Conservation (phyloP, 2,797 vertebrate genomes). For the Poeciliopsis infans region DNA sequence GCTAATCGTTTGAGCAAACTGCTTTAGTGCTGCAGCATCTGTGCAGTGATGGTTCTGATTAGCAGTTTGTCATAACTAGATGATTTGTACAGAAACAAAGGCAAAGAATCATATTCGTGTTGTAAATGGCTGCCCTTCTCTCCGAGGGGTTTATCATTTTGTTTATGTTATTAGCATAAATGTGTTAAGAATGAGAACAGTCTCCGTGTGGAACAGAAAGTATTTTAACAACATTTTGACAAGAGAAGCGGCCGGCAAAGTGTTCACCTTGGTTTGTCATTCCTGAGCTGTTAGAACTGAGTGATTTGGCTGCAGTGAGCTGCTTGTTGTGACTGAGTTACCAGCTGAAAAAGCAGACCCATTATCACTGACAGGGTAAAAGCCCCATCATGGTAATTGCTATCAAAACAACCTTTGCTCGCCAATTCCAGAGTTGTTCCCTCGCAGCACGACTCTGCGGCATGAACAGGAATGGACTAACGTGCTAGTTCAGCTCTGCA, state of each 20-base stretch:
- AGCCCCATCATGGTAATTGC: slow-evolving; percentile 18
- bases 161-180: neutral
- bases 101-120: neutral
- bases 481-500: neutral
- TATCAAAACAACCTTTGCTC: slow-evolving; percentile 10
- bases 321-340: neutral
- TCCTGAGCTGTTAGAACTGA: neutral
- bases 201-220: neutral
- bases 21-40: neutral
- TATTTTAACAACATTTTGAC: neutral
- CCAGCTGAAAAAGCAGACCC: neutral
- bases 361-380: neutral
- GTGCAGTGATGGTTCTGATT: neutral
- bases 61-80: neutral
- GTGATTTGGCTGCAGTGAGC: neutral
- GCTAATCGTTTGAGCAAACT: neutral
- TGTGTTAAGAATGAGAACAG: neutral
- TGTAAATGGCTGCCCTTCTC: neutral
- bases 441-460: neutral
- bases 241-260: neutral
- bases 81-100: neutral
- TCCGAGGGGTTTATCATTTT: neutral
- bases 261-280: neutral
- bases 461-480: neutral
- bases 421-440: neutral